Conservation (phyloP, 37 sponge, comb jelly and placozoan genomes). For the Crambe crambe region DNA sequence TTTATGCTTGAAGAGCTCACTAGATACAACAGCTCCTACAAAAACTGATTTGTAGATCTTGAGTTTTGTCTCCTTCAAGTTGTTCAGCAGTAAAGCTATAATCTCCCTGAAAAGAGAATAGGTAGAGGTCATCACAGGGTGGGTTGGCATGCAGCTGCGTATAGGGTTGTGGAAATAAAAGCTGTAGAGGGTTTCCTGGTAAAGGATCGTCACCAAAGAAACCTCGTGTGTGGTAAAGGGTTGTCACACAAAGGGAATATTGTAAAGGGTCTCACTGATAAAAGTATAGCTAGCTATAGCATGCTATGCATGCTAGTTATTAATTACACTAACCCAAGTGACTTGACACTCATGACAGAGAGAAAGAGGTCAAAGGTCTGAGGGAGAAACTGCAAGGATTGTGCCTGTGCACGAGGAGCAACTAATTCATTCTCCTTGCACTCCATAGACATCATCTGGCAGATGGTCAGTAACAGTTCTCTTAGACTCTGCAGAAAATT, state of each 20-base stretch:
- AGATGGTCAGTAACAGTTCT: conserved; percentile 37
- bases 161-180: too few relatives aligned
- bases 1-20: conserved; percentile 67
- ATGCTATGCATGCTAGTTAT: background rate
- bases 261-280: too few relatives aligned
- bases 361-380: conserved; percentile 59
- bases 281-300: too few relatives aligned
- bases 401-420: conserved; percentile 69
- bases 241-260: too few relatives aligned
- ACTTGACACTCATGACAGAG: conserved; percentile 31
- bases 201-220: background rate
- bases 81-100: conserved; percentile 58
- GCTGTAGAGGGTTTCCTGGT: too few relatives aligned
- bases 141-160: background rate
- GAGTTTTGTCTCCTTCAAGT: conserved; percentile 43
- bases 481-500: conserved; percentile 28
- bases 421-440: conserved; percentile 62
- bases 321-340: conserved; percentile 39
- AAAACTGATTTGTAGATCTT: conserved; percentile 68
- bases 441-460: conserved; percentile 53
- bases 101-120: conserved; percentile 36
- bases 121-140: background rate
- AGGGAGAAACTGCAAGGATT: conserved; percentile 69
- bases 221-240: background rate
- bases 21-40: conserved; percentile 48